Base-by-base conservation (phyloP, 1,140 invertebrate genomes). In the Drosophila subpulchrella region DNA sequence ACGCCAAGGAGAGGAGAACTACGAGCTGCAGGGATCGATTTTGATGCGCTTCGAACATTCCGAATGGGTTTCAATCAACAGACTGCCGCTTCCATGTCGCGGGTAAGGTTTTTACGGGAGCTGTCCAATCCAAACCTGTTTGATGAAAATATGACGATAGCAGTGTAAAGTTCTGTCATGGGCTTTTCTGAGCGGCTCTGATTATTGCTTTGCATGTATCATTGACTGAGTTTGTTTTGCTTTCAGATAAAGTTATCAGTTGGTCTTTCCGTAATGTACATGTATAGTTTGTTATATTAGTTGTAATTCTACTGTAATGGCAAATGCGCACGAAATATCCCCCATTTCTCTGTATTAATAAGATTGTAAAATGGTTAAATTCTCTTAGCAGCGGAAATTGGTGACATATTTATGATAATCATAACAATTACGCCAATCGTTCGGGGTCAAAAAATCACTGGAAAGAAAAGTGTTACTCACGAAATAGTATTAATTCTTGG, bases 141-240 rank as follows among this genome's bases (percentile, higher is more conserved):
- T 70, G 32, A 54, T 38, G 62, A 68, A 55, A 48, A 68, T 56
- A 70, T 46, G 62, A 38, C 48, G 48, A 39, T 68, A 24, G 44
- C 17, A 42, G 30, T 27, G 55, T 15, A 60, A 34, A 36, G 15
- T 27, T 5, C 36, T 27, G 27, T 61, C 48, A 53, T 54, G 71
- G 71, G 39, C 27, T 75, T 75, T 74, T 72, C 56, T 48, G 4
- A 46, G 47, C 39, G 27, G 20, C 39, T 44, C 39, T 41, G 34
- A 47, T 32, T 36, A 54, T 71, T 38, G 30, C 27, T 41, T 57
- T 27, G 15, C 15, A 13, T 38, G 30, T 53, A 38, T 38, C 34
- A 12, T 30, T 12, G 10, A 38, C 4, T 2, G 15, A n/a, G 47
- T 47, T 68, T 3, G 17, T 41, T 39, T 38, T 24, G 8, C 8